Percentiles rank a stretch among this genome's conserved stretches.
phyloP scores from a whole-genome alignment of 2,113 vertebrate genomes.

The Plectropomus leopardus region DNA sequence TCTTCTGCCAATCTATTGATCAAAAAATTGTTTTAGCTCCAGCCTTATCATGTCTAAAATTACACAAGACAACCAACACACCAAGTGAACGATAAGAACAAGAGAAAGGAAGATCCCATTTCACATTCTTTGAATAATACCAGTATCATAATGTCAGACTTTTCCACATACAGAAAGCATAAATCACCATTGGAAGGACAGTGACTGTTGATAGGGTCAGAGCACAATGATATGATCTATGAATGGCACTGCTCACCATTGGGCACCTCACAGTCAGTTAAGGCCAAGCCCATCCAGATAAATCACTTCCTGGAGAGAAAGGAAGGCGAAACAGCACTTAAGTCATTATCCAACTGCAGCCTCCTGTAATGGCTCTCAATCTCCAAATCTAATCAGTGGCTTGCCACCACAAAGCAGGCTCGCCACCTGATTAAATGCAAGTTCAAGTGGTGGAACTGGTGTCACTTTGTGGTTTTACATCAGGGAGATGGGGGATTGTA shows the following conservation, averaged over 20 bases:
- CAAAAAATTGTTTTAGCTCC: not conserved
- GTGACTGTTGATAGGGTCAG: slow-evolving; percentile 56
- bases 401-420: slow-evolving; percentile 65
- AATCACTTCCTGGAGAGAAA: slow-evolving; percentile 76
- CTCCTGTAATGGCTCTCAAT: slow-evolving; percentile 74
- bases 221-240: slow-evolving; percentile 58
- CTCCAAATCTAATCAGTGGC: slow-evolving; percentile 79
- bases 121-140: slow-evolving; percentile 14
- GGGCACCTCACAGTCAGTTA: slow-evolving; percentile 48
- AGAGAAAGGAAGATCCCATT: too few relatives aligned
- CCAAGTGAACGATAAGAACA: not conserved
- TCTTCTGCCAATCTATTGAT: not conserved
- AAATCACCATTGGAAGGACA: slow-evolving; percentile 4
- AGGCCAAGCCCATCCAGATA: slow-evolving; percentile 66
- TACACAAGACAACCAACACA: not conserved
- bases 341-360: slow-evolving; percentile 75
- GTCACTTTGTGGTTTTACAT: slow-evolving; percentile 54
- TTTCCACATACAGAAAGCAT: slow-evolving; percentile 25
- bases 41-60: not conserved
- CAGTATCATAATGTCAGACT: too few relatives aligned
- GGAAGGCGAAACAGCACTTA: slow-evolving; percentile 76
- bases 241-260: slow-evolving; percentile 31
- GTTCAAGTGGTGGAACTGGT: slow-evolving; percentile 67
- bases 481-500: slow-evolving; percentile 13
- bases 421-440: slow-evolving; percentile 75